Conservation (phyloP, 2,113 vertebrate species). For the Apistogramma diplotaenia region DNA sequence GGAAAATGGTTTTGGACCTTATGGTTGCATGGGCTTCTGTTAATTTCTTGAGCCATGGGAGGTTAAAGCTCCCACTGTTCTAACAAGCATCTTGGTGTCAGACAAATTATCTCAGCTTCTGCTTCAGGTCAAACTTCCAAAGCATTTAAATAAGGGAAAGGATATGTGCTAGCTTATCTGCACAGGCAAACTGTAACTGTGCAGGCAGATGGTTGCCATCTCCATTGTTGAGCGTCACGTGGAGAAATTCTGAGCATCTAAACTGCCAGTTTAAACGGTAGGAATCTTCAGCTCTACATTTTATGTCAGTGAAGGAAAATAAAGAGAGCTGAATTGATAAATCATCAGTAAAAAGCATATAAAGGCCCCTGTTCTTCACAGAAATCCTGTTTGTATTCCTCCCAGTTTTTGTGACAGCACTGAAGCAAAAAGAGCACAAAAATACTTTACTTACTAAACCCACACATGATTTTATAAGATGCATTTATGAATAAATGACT, state of each 20-base stretch:
- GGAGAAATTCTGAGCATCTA: neutral
- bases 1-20: neutral
- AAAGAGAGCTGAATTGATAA: neutral
- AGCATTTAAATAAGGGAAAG: constrained; percentile 25
- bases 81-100: constrained; percentile 6
- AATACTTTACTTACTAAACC: neutral
- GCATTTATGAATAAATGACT: neutral
- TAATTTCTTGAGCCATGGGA: constrained; percentile 11
- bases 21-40: neutral
- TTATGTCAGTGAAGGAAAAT: neutral
- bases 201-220: neutral
- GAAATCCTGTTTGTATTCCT: neutral
- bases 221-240: neutral
- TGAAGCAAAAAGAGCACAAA: neutral
- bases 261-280: neutral
- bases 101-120: constrained; percentile 19
- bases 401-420: neutral
- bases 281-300: neutral
- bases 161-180: constrained; percentile 11
- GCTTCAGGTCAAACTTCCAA: constrained; percentile 17
- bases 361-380: neutral
- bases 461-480: neutral
- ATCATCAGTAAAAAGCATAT: neutral
- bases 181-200: constrained; percentile 1
- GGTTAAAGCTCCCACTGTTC: neutral